phyloP scores from a whole-genome alignment of 1,140 invertebrate species.

The Trichonephila inaurata region DNA sequence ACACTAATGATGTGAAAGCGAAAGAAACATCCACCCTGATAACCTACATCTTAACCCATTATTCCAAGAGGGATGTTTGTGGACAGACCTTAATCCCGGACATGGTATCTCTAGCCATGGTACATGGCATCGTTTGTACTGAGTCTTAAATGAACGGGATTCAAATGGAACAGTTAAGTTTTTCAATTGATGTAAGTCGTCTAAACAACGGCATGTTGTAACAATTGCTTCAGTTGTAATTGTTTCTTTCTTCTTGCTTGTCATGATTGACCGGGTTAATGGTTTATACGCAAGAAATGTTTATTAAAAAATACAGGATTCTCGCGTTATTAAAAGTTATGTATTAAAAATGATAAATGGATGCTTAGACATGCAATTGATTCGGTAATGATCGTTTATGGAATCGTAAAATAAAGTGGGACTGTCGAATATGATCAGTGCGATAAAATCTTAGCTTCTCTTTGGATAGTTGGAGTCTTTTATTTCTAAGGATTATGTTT shows the following conservation, averaged over 20 bases:
- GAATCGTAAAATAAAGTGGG: too few relatives aligned
- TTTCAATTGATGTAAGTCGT: too few relatives aligned
- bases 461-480: too few relatives aligned
- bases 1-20: constrained; percentile 5
- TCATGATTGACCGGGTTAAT: not conserved
- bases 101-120: not conserved
- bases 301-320: too few relatives aligned
- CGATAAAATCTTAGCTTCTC: too few relatives aligned
- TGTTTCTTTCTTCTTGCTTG: not conserved
- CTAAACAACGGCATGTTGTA: too few relatives aligned
- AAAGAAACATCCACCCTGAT: constrained; percentile 21
- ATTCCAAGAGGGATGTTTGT: not conserved
- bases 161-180: not conserved
- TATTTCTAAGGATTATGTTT: too few relatives aligned
- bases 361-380: too few relatives aligned
- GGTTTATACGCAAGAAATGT: not conserved
- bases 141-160: not conserved
- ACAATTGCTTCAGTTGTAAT: not conserved
- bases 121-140: not conserved
- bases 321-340: too few relatives aligned
- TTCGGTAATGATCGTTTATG: too few relatives aligned
- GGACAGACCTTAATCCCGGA: constrained; percentile 2
- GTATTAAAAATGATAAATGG: too few relatives aligned
- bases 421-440: too few relatives aligned
- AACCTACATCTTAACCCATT: constrained; percentile 8